Evolutionary conservation across 2,113 vertebrate genomes (phyloP).

Genomic region (Megaleporinus macrocephalus): DNA sequence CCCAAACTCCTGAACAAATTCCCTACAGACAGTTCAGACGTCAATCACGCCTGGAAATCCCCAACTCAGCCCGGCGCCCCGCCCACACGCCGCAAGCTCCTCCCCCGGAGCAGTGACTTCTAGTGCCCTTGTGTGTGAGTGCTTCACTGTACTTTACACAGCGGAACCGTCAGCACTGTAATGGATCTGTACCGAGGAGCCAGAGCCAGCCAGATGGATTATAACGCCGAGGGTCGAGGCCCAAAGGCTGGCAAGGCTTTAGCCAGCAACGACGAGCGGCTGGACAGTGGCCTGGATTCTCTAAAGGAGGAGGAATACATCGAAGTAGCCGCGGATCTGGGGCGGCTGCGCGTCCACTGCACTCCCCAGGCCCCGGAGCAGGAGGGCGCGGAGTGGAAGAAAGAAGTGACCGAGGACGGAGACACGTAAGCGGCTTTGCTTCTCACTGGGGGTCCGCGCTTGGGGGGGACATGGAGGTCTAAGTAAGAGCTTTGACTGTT

Average conservation of each 20-base stretch:
- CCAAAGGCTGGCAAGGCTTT: conserved; percentile 76
- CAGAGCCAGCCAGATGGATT: conserved; percentile 73
- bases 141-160: conserved; percentile 35
- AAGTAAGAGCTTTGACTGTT: too few species aligned
- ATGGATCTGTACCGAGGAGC: conserved; percentile 72
- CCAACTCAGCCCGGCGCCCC: conserved; percentile 70
- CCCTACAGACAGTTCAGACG: conserved; percentile 27
- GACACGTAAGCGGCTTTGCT: conserved; percentile 87
- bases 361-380: not conserved
- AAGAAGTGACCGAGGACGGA: conserved; percentile 88
- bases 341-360: conserved; percentile 76
- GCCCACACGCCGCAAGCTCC: conserved; percentile 53
- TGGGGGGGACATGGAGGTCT: not conserved
- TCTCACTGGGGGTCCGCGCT: not conserved
- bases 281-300: conserved; percentile 94
- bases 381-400: conserved; percentile 78
- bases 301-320: conserved; percentile 91
- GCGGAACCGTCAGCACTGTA: not conserved
- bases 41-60: conserved; percentile 75
- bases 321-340: conserved; percentile 82
- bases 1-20: conserved; percentile 47
- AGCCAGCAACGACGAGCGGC: conserved; percentile 79
- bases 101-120: not conserved
- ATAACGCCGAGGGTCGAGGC: conserved; percentile 74
- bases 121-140: conserved; percentile 28